These are phyloP conservation scores for Polyommatus icarus DNA, from an alignment of 2,888 invertebrate genomes.

Conservation along the genomic window DNA sequence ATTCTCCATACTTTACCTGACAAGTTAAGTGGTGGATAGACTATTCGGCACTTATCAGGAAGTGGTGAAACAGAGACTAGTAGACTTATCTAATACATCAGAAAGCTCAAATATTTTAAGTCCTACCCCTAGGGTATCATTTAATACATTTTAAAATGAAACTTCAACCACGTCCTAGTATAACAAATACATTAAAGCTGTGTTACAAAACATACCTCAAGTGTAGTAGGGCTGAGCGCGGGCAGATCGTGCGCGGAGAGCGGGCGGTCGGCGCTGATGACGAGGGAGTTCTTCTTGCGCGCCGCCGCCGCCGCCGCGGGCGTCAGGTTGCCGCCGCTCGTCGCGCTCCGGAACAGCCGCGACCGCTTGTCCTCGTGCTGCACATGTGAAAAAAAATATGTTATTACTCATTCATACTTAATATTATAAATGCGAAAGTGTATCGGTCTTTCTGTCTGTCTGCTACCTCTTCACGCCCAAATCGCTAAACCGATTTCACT, in stretches of 20 bases:
- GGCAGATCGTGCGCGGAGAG: conserved; percentile 71
- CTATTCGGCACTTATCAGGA: too few species aligned
- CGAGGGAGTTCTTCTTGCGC: conserved; percentile 73
- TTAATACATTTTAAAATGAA: too few species aligned
- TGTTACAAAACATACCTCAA: conserved; percentile 55
- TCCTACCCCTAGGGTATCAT: too few species aligned
- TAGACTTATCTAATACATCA: too few species aligned
- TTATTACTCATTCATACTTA: background rate
- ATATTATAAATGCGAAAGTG: too few species aligned
- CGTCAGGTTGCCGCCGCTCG: conserved; percentile 75
- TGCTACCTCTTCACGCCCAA: too few species aligned
- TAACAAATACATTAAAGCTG: background rate
- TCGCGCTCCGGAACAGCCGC: conserved; percentile 84
- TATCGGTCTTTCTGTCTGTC: too few species aligned
- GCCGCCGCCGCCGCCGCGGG: conserved; percentile 64
- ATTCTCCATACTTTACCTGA: too few species aligned
- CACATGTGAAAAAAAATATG: background rate
- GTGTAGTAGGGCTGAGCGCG: conserved; percentile 70
- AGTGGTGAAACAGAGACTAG: too few species aligned
- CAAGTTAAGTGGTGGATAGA: too few species aligned
- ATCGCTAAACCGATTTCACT: too few species aligned
- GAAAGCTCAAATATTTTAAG: too few species aligned
- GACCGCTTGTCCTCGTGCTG: conserved; percentile 79
- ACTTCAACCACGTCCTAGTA: background rate
- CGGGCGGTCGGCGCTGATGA: conserved; percentile 60